These are phyloP conservation scores for Artibeus lituratus DNA, from an alignment of 2,797 vertebrate species.

Conservation along the genomic window DNA sequence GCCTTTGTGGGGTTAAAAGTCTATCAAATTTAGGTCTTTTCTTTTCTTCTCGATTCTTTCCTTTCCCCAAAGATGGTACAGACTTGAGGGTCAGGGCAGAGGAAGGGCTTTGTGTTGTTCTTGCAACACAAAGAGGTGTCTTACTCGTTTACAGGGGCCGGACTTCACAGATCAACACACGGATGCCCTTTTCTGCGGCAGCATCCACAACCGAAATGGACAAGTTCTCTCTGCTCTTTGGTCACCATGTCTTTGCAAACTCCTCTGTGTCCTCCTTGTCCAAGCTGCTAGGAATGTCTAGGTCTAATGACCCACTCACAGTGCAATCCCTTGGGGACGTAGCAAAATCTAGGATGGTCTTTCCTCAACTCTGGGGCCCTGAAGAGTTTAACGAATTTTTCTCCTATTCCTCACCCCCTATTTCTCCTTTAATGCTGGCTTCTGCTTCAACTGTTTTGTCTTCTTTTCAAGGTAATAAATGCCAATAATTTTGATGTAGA, in stretches of 20 bases:
- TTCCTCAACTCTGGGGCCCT: background rate
- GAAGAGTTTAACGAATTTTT: background rate
- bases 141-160: background rate
- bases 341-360: background rate
- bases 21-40: background rate
- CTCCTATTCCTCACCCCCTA: background rate
- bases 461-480: background rate
- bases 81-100: background rate
- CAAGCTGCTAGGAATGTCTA: background rate
- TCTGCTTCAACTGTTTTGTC: constrained; percentile 31
- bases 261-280: background rate
- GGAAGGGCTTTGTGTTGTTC: background rate
- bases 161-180: background rate
- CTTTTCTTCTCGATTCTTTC: background rate
- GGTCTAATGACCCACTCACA: background rate
- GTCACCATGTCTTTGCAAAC: background rate
- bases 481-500: background rate
- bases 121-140: background rate
- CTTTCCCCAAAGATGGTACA: background rate
- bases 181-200: background rate
- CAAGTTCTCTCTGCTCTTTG: background rate
- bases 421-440: background rate
- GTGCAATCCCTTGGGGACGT: background rate
- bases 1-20: background rate
- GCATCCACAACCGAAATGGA: background rate